These are phyloP conservation scores for Dipodomys ordii DNA, from an alignment of 2,113 vertebrate species.

Conservation along the genomic window DNA sequence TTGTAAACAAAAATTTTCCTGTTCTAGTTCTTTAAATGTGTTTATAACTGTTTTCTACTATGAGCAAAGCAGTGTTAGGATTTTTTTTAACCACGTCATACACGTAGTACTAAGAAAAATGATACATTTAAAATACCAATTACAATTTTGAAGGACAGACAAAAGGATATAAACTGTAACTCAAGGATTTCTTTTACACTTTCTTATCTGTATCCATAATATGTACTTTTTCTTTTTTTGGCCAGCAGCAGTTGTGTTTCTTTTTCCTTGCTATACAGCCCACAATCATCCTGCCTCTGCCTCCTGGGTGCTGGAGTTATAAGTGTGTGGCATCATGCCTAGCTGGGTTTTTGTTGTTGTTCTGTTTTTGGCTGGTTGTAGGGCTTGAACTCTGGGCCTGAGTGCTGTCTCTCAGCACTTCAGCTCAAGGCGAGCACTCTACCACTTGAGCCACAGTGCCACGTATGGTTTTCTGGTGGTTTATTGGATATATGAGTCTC, in stretches of 20 bases:
- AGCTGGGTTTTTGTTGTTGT: not conserved
- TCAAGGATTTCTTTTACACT: conserved; percentile 8
- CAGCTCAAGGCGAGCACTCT: no score
- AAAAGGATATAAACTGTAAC: not conserved
- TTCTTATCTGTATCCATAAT: not conserved
- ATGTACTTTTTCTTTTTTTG: not conserved
- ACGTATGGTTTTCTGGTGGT: no score
- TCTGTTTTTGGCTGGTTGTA: not conserved
- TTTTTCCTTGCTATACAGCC: not conserved
- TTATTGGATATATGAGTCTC: no score
- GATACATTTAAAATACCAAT: not conserved
- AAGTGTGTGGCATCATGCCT: not conserved
- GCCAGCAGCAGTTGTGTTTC: not conserved
- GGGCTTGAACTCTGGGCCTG: no score
- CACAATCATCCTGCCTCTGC: not conserved
- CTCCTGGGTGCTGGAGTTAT: not conserved
- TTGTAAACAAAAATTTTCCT: not conserved
- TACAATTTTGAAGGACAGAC: conserved; percentile 1
- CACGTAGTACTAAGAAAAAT: conserved; percentile 11
- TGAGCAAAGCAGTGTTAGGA: not conserved
- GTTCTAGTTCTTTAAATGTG: conserved; percentile 20
- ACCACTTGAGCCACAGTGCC: no score
- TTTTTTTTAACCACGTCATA: not conserved
- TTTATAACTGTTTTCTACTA: not conserved
- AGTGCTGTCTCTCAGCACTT: no score